Evolutionary conservation across 2,888 invertebrate genomes (phyloP).

Genomic region (Zhuqinia jingwanae): DNA sequence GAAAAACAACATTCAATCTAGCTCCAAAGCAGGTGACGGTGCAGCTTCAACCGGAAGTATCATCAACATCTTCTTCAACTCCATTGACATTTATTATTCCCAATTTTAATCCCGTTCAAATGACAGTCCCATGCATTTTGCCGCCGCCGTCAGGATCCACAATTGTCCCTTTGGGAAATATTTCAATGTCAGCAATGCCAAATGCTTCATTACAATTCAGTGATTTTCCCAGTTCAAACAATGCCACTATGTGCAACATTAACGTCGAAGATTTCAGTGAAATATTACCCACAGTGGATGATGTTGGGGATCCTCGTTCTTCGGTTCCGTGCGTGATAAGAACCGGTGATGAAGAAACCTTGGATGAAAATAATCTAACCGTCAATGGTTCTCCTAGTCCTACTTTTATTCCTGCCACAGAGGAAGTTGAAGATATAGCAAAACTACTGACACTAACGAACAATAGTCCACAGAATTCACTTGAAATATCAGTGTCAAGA

Average conservation of each 20-base stretch:
- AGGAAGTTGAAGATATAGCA: background rate
- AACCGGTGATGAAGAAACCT: background rate
- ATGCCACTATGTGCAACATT: no score
- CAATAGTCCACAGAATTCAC: background rate
- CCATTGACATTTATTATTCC: constrained; percentile 46
- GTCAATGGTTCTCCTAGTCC: background rate
- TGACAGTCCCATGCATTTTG: background rate
- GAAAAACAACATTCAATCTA: background rate
- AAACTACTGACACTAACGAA: background rate
- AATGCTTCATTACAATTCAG: no score
- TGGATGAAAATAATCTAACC: background rate
- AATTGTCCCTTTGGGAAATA: background rate
- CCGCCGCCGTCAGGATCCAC: background rate
- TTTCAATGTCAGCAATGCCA: no score
- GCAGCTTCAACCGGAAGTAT: background rate
- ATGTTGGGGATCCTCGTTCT: no score
- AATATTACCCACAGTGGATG: no score
- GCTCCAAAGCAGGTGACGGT: no score
- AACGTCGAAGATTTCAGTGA: no score
- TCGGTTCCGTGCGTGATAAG: no score
- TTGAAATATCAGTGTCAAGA: background rate
- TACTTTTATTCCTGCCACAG: background rate
- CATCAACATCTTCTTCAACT: background rate
- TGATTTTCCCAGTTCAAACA: no score
- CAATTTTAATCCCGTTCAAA: background rate